Evolutionary conservation across 2,113 vertebrate genomes (phyloP).

Genomic region (Saguinus midas): DNA sequence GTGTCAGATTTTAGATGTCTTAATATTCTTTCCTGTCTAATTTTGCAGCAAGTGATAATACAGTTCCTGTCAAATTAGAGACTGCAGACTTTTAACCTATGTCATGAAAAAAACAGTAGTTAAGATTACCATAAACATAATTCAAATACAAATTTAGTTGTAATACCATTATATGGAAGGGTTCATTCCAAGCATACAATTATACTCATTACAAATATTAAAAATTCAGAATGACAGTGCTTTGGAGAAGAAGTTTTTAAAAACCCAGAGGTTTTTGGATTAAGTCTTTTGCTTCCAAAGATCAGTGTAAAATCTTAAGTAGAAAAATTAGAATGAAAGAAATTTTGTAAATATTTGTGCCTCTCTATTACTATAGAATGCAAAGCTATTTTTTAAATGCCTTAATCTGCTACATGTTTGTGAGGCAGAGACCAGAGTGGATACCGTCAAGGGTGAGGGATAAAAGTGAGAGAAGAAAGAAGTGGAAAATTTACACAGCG

Average conservation of each 20-base stretch:
- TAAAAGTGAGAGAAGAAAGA: neutral
- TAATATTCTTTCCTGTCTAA: slow-evolving; percentile 85
- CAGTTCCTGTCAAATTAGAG: slow-evolving; percentile 84
- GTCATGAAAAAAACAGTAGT: slow-evolving; percentile 65
- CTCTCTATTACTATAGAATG: neutral
- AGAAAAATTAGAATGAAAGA: neutral
- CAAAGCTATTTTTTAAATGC: neutral
- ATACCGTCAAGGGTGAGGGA: neutral
- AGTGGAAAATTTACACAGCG: neutral
- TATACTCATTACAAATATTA: slow-evolving; percentile 83
- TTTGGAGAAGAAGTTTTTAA: slow-evolving; percentile 11
- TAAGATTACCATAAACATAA: slow-evolving; percentile 81
- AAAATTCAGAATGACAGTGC: slow-evolving; percentile 75
- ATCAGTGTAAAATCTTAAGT: neutral
- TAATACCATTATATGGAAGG: slow-evolving; percentile 78
- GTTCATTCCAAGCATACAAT: slow-evolving; percentile 79
- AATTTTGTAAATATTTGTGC: neutral
- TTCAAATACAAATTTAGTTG: slow-evolving; percentile 81
- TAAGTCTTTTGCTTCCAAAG: neutral
- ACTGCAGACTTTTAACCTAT: slow-evolving; percentile 83
- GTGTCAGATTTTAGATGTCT: slow-evolving; percentile 85
- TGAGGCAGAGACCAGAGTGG: neutral
- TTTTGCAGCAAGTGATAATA: slow-evolving; percentile 84
- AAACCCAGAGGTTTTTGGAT: neutral
- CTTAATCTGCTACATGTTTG: neutral